Evolutionary conservation across 2,797 vertebrate genomes (phyloP).

Genomic region (Dendrocincla tyrannina): DNA sequence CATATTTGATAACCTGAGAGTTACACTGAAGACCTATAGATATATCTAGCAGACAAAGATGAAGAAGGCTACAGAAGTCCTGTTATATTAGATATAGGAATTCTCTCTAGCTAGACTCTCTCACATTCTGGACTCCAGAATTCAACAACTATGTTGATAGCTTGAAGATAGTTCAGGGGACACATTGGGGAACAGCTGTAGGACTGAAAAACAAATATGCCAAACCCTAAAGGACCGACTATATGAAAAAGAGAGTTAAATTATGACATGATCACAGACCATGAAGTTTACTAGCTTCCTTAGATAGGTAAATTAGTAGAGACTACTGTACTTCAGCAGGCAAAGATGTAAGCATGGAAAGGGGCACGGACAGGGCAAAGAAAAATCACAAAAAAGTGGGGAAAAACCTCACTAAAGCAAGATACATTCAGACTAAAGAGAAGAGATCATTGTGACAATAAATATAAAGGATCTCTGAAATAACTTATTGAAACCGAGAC

Average conservation of each 20-base stretch:
- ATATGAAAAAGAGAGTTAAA: background rate
- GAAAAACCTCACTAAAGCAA: background rate
- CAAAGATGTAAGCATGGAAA: background rate
- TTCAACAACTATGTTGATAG: background rate
- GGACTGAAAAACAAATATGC: background rate
- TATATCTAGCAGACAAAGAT: background rate
- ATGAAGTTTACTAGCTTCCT: background rate
- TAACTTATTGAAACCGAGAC: background rate
- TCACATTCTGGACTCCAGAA: background rate
- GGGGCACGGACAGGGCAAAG: background rate
- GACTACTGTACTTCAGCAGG: background rate
- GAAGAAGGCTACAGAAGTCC: background rate
- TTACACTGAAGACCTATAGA: background rate
- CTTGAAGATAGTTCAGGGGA: background rate
- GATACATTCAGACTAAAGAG: background rate
- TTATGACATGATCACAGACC: background rate
- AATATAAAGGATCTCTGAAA: background rate
- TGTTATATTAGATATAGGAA: background rate
- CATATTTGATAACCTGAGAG: background rate
- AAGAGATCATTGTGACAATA: background rate
- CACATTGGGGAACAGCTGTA: background rate
- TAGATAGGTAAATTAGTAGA: background rate
- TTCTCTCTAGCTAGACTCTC: background rate
- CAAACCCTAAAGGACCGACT: background rate
- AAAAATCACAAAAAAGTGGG: background rate